phyloP scores from a whole-genome alignment of 2,888 invertebrate species.

The Embidobia sp. region DNA sequence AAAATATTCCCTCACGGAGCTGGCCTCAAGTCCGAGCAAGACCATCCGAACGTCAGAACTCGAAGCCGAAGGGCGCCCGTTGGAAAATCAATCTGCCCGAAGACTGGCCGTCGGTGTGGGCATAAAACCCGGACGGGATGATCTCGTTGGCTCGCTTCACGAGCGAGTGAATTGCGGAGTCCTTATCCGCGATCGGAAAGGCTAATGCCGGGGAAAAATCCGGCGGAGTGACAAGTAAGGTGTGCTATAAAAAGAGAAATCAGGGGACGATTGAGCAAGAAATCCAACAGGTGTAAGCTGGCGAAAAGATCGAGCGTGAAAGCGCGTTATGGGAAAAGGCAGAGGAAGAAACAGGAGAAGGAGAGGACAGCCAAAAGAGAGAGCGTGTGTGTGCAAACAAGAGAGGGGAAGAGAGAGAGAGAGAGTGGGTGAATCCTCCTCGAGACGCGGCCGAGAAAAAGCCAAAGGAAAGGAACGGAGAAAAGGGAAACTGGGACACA shows the following conservation, averaged over 20 bases:
- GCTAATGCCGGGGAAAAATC: conserved; percentile 34
- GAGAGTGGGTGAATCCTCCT: conserved; percentile 22
- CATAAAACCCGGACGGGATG: too few species aligned
- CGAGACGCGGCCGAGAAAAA: conserved; percentile 52
- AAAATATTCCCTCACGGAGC: too few species aligned
- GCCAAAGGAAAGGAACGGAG: conserved; percentile 61
- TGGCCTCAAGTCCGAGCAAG: too few species aligned
- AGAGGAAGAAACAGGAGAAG: conserved; percentile 55
- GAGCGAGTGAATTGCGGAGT: too few species aligned
- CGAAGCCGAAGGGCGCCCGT: too few species aligned
- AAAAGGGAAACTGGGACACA: conserved; percentile 71
- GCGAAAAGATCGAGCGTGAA: conserved; percentile 75
- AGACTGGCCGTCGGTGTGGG: too few species aligned
- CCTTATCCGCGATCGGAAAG: too few species aligned
- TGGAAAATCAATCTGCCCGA: too few species aligned
- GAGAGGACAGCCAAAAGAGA: not conserved
- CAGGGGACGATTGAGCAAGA: conserved; percentile 70
- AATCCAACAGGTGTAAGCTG: conserved; percentile 81
- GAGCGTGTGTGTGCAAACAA: not conserved
- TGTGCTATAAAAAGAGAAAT: conserved; percentile 68
- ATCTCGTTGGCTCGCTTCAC: too few species aligned
- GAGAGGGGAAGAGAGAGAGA: not conserved
- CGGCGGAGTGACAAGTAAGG: conserved; percentile 58
- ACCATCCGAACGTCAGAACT: too few species aligned
- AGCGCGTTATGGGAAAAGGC: conserved; percentile 69